A percentile compares a stretch with the other conserved stretches of the same genome.
phyloP scores from a whole-genome alignment of 2,797 vertebrate species.

The Enteromius paludinosus region DNA sequence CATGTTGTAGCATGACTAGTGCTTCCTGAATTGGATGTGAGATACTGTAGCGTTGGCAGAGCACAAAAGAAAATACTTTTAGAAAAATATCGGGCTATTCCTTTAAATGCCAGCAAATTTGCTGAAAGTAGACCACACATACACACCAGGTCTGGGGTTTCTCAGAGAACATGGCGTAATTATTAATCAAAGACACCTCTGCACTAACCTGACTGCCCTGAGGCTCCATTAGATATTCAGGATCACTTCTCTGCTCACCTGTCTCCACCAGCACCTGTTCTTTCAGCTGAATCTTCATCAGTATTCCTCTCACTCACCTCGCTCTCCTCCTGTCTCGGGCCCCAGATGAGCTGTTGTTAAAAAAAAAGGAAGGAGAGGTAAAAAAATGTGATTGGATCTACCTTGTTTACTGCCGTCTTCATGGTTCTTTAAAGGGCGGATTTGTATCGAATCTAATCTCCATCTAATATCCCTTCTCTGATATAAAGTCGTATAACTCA shows the following conservation, averaged over 20 bases:
- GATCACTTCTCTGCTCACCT: slow-evolving; percentile 69
- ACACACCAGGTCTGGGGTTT: slow-evolving; percentile 33
- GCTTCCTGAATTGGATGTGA: neutral
- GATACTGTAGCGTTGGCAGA: neutral
- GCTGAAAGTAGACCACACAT: slow-evolving; percentile 17
- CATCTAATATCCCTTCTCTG: slow-evolving; percentile 70
- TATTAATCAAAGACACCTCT: slow-evolving; percentile 69
- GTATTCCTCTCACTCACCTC: slow-evolving; percentile 70
- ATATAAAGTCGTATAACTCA: slow-evolving; percentile 67
- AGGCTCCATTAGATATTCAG: slow-evolving; percentile 70
- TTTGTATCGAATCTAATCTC: slow-evolving; percentile 74
- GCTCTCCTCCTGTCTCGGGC: slow-evolving; percentile 59
- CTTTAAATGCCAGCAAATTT: slow-evolving; percentile 30
- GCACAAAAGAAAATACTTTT: neutral
- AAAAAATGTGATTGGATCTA: slow-evolving; percentile 47
- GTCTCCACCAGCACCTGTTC: slow-evolving; percentile 69
- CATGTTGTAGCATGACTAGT: neutral
- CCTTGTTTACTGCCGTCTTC: slow-evolving; percentile 75
- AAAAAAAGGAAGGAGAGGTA: slow-evolving; percentile 42
- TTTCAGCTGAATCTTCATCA: slow-evolving; percentile 64
- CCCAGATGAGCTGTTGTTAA: slow-evolving; percentile 58
- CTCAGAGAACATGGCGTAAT: slow-evolving; percentile 59
- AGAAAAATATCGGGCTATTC: neutral
- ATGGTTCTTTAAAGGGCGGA: slow-evolving; percentile 70
- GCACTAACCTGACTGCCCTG: slow-evolving; percentile 64